Conservation (phyloP, 35 echinoderm and acorn worm genomes). For the Hemicentrotus pulcherrimus region DNA sequence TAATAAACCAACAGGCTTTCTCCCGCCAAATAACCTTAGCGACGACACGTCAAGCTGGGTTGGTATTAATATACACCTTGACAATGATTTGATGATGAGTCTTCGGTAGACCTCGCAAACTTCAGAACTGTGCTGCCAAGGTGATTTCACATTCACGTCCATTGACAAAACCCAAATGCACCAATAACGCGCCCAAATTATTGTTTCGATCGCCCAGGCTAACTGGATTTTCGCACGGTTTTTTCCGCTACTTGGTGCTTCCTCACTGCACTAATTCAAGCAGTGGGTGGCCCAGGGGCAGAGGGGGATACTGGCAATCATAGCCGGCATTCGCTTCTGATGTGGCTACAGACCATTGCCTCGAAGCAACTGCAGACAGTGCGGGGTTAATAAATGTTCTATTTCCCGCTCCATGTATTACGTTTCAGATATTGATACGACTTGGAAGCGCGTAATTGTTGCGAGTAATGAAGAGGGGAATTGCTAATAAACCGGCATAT, state of each 20-base stretch:
- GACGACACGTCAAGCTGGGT: background rate
- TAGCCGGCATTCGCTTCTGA: background rate
- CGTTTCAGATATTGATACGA: constrained; percentile 2
- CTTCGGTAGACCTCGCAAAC: background rate
- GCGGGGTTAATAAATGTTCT: background rate
- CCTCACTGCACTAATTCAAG: background rate
- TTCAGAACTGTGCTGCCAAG: background rate
- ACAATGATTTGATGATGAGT: background rate
- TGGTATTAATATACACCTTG: background rate
- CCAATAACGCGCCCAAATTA: background rate
- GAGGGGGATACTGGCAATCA: background rate
- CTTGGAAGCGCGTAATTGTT: constrained; percentile 2
- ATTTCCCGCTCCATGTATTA: background rate
- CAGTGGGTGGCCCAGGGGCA: background rate
- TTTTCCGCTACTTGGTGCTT: background rate
- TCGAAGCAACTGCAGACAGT: background rate
- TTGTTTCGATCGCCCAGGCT: background rate
- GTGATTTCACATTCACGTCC: background rate
- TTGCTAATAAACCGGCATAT: background rate
- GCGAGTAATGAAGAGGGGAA: background rate
- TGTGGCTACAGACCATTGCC: background rate
- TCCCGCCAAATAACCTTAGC: background rate
- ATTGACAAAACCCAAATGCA: background rate
- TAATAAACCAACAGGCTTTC: background rate
- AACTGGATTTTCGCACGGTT: background rate